Evolutionary conservation across 2,797 vertebrate species (phyloP).

Genomic region (Oophaga sylvatica): DNA sequence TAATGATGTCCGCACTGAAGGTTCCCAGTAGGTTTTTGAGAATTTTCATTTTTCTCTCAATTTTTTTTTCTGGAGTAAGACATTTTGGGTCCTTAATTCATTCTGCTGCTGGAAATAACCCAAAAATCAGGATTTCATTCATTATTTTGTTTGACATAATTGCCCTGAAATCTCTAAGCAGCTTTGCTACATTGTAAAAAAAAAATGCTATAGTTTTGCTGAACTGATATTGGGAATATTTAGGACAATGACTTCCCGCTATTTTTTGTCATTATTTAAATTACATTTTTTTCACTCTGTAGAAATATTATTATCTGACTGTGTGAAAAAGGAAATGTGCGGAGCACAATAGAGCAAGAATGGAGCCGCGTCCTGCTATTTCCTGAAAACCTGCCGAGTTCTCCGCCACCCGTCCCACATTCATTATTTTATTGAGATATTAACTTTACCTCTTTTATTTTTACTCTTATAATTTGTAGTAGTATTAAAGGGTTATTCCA

Average conservation of each 20-base stretch:
- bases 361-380: neutral
- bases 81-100: constrained; percentile 32
- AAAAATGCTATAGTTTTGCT: constrained; percentile 14
- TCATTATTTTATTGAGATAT: neutral
- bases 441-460: neutral
- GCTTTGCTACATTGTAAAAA: constrained; percentile 35
- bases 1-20: constrained; percentile 31
- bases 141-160: constrained; percentile 51
- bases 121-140: constrained; percentile 46
- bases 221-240: constrained; percentile 29
- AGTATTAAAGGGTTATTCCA: neutral
- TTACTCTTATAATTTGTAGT: neutral
- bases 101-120: constrained; percentile 46
- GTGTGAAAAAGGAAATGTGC: neutral
- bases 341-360: neutral
- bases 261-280: constrained; percentile 42
- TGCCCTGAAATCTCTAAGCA: constrained; percentile 40
- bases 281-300: constrained; percentile 26
- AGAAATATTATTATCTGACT: constrained; percentile 18
- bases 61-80: constrained; percentile 1
- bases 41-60: constrained; percentile 19
- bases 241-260: constrained; percentile 38
- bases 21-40: constrained; percentile 17
- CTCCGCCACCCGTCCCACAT: neutral
- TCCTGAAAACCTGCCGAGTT: neutral